Evolutionary conservation across 2,113 vertebrate species (phyloP), one percentile per base, ranked within the genome.

Genomic region (Sinocyclocheilus maitianheensis): DNA sequence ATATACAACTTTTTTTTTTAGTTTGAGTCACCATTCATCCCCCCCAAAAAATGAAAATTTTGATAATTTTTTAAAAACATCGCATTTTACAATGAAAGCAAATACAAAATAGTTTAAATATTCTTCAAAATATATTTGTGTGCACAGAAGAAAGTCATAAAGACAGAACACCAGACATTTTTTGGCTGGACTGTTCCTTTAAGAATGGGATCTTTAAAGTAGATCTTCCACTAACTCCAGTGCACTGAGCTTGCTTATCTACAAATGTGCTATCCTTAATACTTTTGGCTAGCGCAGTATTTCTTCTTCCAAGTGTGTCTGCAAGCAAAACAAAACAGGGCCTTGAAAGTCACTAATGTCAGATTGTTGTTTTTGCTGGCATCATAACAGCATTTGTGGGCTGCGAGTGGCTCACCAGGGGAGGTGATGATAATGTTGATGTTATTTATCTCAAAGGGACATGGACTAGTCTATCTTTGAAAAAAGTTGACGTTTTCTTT

Each of bases 371-470:
- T 72, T 11, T 78, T 71, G 63, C 72, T 85, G 83, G 82, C 77
- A 82, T 14, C 40, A 77, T 79, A 82, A 78, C 82, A 81, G 84
- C 63, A 62, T 82, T 77, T 83, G 80, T 75, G 60, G 72, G 51
- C 60, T 67, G 72, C 62, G 74, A 77, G 83, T 63, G 83, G 26
- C 43, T 63, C 37, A 40, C 67, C 83, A 87, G 43, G 88, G 88
- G 84, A 75, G 53, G 83, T 78, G 83, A 72, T 77, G 85, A 89
- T 83, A 83, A 85, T 87, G 82, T 84, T 77, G 60, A 58, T 78
- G 75, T 63, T 83, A 82, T 84, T 87, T 86, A 72, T 77, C 71
- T 87, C 77, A 77, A 53, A 74, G 53, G 77, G 24, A 43, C 24
- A 34, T 63, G 37, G 46, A 40, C 9, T 43, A 80, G 55, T 80